Conservation (phyloP, 2,888 invertebrate species). For the Hydriomena furcata region DNA sequence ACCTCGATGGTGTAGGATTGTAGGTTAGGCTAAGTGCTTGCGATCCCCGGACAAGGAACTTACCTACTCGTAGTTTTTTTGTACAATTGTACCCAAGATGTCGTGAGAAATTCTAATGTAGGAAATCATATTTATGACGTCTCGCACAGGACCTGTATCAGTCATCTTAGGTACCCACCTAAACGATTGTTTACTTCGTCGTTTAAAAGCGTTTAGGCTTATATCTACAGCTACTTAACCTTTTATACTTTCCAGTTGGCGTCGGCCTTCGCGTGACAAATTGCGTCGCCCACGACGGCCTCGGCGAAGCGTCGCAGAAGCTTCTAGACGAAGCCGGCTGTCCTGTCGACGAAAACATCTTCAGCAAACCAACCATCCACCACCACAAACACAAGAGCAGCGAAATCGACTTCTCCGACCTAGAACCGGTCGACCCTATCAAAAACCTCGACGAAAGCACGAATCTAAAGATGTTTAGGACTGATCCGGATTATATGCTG, state of each 20-base stretch:
- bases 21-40: no score
- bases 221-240: no score
- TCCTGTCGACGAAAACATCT: constrained; percentile 87
- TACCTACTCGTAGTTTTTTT: no score
- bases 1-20: no score
- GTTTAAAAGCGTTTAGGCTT: no score
- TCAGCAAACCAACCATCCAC: constrained; percentile 80
- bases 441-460: constrained; percentile 60
- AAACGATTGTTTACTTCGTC: no score
- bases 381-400: constrained; percentile 63
- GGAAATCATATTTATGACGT: no score
- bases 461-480: constrained; percentile 56
- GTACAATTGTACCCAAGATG: no score
- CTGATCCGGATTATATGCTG: constrained; percentile 66
- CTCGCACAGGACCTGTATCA: no score
- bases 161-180: no score
- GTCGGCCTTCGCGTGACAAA: constrained; percentile 90
- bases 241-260: constrained; percentile 75
- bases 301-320: constrained; percentile 89
- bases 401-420: constrained; percentile 67
- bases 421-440: constrained; percentile 60
- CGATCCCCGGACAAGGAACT: no score
- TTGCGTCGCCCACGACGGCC: constrained; percentile 90
- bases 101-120: no score
- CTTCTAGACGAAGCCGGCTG: constrained; percentile 89